Evolutionary conservation across 2,797 vertebrate species (phyloP), one percentile per base, ranked within the genome.

Genomic region (Crypturellus tataupa): DNA sequence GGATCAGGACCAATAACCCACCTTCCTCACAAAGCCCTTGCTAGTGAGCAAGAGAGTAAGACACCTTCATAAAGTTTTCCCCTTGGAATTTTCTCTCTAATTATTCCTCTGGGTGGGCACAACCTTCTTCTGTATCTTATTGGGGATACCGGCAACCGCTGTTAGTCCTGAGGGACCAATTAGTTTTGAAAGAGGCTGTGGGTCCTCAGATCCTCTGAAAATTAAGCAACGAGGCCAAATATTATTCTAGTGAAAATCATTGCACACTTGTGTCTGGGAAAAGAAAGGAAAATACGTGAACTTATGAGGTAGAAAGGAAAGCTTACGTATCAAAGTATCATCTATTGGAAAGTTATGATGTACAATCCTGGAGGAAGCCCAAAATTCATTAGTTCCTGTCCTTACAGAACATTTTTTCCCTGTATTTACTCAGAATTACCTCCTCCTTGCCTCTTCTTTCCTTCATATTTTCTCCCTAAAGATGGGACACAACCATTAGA

Each of bases 61-160:
- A 87, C 68, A 8, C 8, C 21, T 73, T 73, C 53, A 27, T 4
- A 1, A 92, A 81, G 77, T 93, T 93, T 94, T 91, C 68, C 37
- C 37, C 8, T 3, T 27, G 67, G 87, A 80, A 79, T 88, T 92
- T 80, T 88, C 40, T 40, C 27, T 27, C 31, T 96, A 88, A 93
- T 95, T 93, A 91, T 89, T 96, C 92, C 46, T 40, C 24, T 46
- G 87, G 23, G 92, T 55, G 35, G 44, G 59, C n/a, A 89, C 91
- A 93, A 86, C 33, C 82, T 0, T 6, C 69, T 71, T 91, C 81
- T 90, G 64, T 59, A 21, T 72, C 13, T 81, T 96, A 88, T 64
- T 73, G 91, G 85, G 2, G n/a, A 67, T 87, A 95, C 47, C 0
- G 2, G 71, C 73, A 94, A 92, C 81, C 44, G 70, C 37, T 75